These are phyloP conservation scores for Metridium senile DNA, from an alignment of 92 coral and sea anemone species.

Conservation along the genomic window DNA sequence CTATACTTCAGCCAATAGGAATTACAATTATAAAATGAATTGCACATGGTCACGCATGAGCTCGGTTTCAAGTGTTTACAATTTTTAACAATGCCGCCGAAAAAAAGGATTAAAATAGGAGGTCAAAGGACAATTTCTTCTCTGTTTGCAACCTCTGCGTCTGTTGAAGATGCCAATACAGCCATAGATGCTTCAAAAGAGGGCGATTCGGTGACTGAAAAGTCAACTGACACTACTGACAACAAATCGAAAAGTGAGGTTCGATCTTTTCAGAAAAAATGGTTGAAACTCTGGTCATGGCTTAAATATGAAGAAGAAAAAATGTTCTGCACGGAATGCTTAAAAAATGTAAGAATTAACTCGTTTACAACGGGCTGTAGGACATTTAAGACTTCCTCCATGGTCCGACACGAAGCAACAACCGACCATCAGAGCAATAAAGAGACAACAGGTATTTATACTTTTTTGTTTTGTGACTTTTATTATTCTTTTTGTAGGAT, in stretches of 20 bases:
- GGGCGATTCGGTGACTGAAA: slow-evolving; percentile 1
- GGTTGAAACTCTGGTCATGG: slow-evolving; percentile 54
- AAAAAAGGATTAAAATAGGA: slow-evolving; percentile 11
- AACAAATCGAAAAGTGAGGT: slow-evolving; percentile 3
- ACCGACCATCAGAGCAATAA: slow-evolving; percentile 7
- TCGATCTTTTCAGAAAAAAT: slow-evolving; percentile 22
- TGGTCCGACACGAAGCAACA: slow-evolving; percentile 8
- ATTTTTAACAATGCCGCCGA: slow-evolving; percentile 27
- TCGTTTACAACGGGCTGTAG: slow-evolving; percentile 44
- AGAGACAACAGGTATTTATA: slow-evolving; percentile 21
- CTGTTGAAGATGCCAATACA: slow-evolving; percentile 13
- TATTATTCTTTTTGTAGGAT: too few species aligned
- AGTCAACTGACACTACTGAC: not conserved
- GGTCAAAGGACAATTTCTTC: slow-evolving; percentile 18
- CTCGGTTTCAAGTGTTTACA: not conserved
- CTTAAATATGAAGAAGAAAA: slow-evolving; percentile 25
- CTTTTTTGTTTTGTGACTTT: too few species aligned
- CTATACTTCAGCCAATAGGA: slow-evolving; percentile 12
- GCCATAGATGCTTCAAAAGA: slow-evolving; percentile 5
- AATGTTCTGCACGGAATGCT: slow-evolving; percentile 38
- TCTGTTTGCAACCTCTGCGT: slow-evolving; percentile 20
- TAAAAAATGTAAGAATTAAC: slow-evolving; percentile 30
- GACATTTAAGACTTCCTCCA: slow-evolving; percentile 23
- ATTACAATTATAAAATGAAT: slow-evolving; percentile 11
- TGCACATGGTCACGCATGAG: not conserved